These are phyloP conservation scores for Thunnus albacares DNA, from an alignment of 2,797 vertebrate species.

Conservation along the genomic window DNA sequence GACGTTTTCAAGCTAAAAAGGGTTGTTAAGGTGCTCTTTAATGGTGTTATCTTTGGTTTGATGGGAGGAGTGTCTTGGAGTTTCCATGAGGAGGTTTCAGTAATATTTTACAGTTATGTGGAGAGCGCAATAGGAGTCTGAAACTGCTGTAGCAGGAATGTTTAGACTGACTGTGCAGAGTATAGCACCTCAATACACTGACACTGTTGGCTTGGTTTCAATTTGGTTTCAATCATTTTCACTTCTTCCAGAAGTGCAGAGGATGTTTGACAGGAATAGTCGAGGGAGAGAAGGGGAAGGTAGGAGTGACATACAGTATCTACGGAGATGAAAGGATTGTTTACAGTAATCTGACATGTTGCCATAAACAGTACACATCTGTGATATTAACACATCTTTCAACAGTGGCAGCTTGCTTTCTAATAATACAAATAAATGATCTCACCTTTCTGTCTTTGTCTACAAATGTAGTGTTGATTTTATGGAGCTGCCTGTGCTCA, in stretches of 20 bases:
- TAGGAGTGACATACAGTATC: constrained; percentile 9
- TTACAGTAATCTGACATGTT: constrained; percentile 30
- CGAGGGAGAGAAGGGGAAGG: not conserved
- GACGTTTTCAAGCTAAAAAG: not conserved
- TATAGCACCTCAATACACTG: constrained; percentile 15
- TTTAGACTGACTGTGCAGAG: constrained; percentile 32
- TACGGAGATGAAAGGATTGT: constrained; percentile 41
- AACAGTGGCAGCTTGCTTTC: constrained; percentile 1
- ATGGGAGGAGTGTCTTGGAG: no score
- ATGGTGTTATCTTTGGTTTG: not conserved
- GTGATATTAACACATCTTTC: constrained; percentile 8
- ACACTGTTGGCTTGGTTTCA: constrained; percentile 25
- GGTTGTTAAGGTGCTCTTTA: not conserved
- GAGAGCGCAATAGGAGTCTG: constrained; percentile 13
- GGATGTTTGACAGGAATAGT: constrained; percentile 28
- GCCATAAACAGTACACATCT: constrained; percentile 22
- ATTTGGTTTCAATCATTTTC: constrained; percentile 40
- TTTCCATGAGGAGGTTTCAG: constrained; percentile 9
- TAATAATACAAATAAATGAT: constrained; percentile 26
- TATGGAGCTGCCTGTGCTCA: not conserved
- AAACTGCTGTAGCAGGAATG: constrained; percentile 19
- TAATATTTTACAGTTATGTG: constrained; percentile 31
- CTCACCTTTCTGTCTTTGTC: not conserved
- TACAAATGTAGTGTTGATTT: constrained; percentile 1
- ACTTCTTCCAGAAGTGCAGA: constrained; percentile 1